Base-by-base conservation (phyloP, 2,888 invertebrate genomes). In the Sympetrum striolatum region DNA sequence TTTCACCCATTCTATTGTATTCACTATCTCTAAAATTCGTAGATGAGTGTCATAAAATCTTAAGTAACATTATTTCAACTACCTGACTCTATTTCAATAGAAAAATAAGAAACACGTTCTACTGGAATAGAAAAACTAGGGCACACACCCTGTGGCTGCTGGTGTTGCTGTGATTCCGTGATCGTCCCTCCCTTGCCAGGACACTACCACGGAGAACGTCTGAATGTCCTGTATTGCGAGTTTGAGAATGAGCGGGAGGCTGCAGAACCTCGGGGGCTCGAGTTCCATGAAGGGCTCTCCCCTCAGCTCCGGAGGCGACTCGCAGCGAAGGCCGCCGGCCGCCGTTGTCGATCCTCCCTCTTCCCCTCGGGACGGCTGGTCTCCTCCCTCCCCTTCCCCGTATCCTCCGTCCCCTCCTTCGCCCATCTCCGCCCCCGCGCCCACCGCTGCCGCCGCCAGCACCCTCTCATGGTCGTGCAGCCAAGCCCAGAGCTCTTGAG, bases 401-500 rank as follows among this genome's bases (percentile, higher is more conserved):
- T 60, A 73, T 15, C 90, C 91, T 22, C 91, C 90, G 8, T 92
- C 92, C 81, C 91, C 92, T 22, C 86, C 91, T 81, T 93, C 91
- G 86, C 22, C 91, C 82, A 48, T 48, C 31, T 12, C 91, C 81
- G 53, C 92, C 92, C 91, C 95, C 95, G 91, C 94, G 94, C 92
- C 95, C 95, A 92, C 95, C 95, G 92, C 95, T 95, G 92, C 95
- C 95, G 91, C 94, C 93, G 92, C 91, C 48, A 97, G 94, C 91
- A 97, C 95, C 94, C 98, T 98, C 93, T 96, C 96, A 94, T 98
- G 97, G 93, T 98, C 97, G 93, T 97, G 95, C 93, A 98, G 95
- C 98, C 98, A 98, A 94, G 97, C 97, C 97, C 98, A 98, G 86
- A 98, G 95, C 93, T 98, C 97, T 94, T 98, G 97, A 91, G 98